phyloP scores from a whole-genome alignment of 2,888 invertebrate species.

The Anoplius nigerrimus region DNA sequence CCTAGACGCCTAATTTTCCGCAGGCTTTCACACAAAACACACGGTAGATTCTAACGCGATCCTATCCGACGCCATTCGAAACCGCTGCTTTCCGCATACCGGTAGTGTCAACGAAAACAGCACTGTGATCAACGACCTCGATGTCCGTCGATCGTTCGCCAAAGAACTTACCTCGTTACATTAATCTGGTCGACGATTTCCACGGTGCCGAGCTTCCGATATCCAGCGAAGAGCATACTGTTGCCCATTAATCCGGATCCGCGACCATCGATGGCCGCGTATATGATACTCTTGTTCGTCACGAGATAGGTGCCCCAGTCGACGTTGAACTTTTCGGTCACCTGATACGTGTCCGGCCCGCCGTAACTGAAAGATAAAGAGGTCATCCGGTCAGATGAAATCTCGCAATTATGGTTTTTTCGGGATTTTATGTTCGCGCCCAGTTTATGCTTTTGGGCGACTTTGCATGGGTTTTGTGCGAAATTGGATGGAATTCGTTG shows the following conservation, averaged over 20 bases:
- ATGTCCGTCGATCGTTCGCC: background rate
- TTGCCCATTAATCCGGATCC: constrained; percentile 93
- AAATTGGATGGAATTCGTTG: no score
- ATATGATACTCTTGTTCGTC: constrained; percentile 88
- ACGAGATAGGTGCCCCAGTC: constrained; percentile 94
- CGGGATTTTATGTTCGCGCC: background rate
- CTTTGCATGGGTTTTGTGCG: no score
- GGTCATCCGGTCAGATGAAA: background rate
- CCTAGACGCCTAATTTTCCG: no score
- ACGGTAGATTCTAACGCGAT: no score
- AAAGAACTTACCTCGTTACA: constrained; percentile 81
- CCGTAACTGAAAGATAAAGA: constrained; percentile 82
- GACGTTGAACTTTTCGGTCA: constrained; percentile 87
- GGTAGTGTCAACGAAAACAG: no score
- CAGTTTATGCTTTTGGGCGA: background rate
- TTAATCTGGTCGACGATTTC: constrained; percentile 95
- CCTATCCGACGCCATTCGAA: no score
- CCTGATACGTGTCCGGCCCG: constrained; percentile 92
- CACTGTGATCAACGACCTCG: background rate
- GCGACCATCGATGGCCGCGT: constrained; percentile 92
- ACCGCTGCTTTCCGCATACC: no score
- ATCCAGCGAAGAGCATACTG: constrained; percentile 86
- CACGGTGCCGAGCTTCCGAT: constrained; percentile 89
- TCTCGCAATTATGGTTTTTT: no score
- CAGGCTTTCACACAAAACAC: no score